These are phyloP conservation scores for Tachina lurida DNA, from an alignment of 2,888 invertebrate genomes.

Conservation along the genomic window DNA sequence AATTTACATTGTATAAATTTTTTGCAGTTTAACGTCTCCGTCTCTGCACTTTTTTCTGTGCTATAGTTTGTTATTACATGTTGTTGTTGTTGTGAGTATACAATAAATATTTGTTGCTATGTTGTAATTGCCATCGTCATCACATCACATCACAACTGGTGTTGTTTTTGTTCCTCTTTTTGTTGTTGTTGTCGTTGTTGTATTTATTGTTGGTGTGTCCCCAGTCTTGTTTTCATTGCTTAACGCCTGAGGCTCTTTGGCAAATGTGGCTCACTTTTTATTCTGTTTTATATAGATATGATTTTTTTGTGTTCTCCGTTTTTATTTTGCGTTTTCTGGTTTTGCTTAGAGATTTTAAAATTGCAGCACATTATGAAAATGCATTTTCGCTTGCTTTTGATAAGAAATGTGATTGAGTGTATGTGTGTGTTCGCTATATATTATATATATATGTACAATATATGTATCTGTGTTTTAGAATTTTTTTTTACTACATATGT, in stretches of 20 bases:
- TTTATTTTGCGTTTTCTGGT: conserved; percentile 13
- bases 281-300: not conserved
- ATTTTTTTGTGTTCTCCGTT: not conserved
- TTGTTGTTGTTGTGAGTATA: conserved; percentile 13
- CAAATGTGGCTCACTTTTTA: conserved; percentile 63
- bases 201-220: conserved; percentile 44
- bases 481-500: conserved; percentile 11
- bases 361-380: conserved; percentile 68
- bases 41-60: not conserved
- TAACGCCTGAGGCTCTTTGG: conserved; percentile 64
- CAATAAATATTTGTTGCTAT: conserved; percentile 60
- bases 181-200: conserved; percentile 22
- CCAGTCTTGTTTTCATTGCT: conserved; percentile 69
- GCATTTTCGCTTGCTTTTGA: conserved; percentile 64
- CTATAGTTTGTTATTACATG: not conserved
- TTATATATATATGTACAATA: no score
- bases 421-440: not conserved
- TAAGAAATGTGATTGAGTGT: conserved; percentile 38
- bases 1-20: not conserved
- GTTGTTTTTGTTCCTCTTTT: conserved; percentile 41
- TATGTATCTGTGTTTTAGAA: not conserved
- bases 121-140: conserved; percentile 71
- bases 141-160: conserved; percentile 62
- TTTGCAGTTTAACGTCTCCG: conserved; percentile 6
- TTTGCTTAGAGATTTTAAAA: conserved; percentile 64